Base-by-base conservation (phyloP, 30 jellyfish, hydroid and myxozoan genomes). In the Clytia hemisphaerica region DNA sequence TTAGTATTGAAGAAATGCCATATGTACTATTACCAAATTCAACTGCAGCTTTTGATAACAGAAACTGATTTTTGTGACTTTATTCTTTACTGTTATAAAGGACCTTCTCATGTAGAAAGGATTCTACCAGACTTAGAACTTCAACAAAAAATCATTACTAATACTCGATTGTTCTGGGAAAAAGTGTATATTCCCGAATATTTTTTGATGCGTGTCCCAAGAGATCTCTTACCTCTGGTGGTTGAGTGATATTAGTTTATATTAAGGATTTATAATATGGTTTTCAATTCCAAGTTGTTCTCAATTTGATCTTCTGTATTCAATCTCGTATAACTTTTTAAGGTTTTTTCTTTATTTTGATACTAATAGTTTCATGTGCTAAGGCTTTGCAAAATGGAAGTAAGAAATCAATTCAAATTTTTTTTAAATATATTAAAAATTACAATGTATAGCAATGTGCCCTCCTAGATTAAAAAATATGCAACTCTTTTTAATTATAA, bases 1-100 rank as follows among this genome's bases (percentile, higher is more conserved):
- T 42, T 80, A 61, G 18, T 80, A n/a, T 69, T 80, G 59, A 60
- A 37, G 73, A 25, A 42, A 18, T 49, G 67, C n/a, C 85, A 80
- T 67, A 37, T 58, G 69, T 80, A 80, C 48, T 62, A 57, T 54
- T 71, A 24, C 71, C 66, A 12, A 22, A 51, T 16, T 9, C 21
- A 16, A 12, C 66, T 12, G 53, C 12, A 14, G 19, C 67, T 53
- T 14, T 25, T 53, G 12, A 12, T 53, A 9, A 53, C 67, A 9
- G 38, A 21, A 9, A 25, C 19, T 14, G 10, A 53, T 7, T 15
- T 7, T 24, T 53, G 67, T 53, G 37, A 53, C 64, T 10, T 60
- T 60, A 79, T 73, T 14, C 50, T 72, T 38, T 75, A 72, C 66
- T 60, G 14, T 29, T 60, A 22, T 31, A 10, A 19, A 12, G n/a